Evolutionary conservation across 2,113 vertebrate genomes (phyloP).

Genomic region (Nesogale talazaci): DNA sequence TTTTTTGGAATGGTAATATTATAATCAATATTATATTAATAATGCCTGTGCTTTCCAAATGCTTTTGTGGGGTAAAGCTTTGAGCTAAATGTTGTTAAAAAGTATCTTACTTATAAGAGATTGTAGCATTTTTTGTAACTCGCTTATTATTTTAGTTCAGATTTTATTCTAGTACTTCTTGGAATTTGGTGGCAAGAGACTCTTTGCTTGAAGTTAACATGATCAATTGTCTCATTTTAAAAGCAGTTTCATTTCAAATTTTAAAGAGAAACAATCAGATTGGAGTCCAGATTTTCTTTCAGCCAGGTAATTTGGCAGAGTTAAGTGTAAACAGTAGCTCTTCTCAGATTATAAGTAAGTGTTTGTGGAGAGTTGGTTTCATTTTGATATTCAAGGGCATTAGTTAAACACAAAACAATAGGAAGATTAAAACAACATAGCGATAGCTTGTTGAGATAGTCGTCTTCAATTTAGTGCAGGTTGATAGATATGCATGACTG

Average conservation of each 20-base stretch:
- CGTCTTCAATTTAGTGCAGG: neutral
- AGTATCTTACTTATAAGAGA: conserved; percentile 46
- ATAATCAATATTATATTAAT: too few species aligned
- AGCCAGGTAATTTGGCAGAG: neutral
- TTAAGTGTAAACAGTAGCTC: neutral
- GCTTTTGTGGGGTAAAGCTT: conserved; percentile 31
- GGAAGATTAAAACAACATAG: neutral
- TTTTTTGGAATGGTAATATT: too few species aligned
- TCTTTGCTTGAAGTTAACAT: conserved; percentile 16
- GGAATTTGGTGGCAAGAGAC: conserved; percentile 26
- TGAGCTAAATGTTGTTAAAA: conserved; percentile 17
- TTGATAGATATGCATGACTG: neutral
- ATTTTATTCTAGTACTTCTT: conserved; percentile 20
- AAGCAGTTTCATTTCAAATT: conserved; percentile 40
- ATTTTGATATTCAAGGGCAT: neutral
- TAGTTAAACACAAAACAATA: neutral
- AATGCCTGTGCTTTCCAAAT: conserved; percentile 50
- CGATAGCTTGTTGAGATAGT: neutral
- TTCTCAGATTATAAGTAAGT: neutral
- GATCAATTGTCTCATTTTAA: conserved; percentile 3
- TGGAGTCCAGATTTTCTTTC: conserved; percentile 8
- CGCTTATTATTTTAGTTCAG: neutral
- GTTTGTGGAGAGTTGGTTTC: neutral
- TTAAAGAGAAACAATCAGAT: neutral
- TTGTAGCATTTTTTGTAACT: conserved; percentile 5